phyloP scores from a whole-genome alignment of 1,140 invertebrate genomes.

The Pseudomyrmex sp. region DNA sequence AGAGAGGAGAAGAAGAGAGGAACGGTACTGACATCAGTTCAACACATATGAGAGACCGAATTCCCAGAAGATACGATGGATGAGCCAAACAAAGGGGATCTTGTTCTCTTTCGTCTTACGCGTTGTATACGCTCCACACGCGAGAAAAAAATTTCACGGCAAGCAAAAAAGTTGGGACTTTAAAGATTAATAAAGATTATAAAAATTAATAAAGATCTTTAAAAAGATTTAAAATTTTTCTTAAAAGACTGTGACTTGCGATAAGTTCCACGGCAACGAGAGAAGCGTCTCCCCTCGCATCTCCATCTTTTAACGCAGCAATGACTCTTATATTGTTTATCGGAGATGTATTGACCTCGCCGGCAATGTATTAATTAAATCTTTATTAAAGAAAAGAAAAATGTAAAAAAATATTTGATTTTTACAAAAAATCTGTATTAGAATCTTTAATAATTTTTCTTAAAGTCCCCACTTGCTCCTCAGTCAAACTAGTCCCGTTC shows the following conservation, averaged over 20 bases:
- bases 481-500: too few species aligned
- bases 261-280: slow-evolving; percentile 49
- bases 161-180: background rate
- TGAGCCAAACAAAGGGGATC: slow-evolving; percentile 58
- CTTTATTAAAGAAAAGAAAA: too few species aligned
- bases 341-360: too few species aligned
- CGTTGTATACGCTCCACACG: background rate
- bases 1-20: background rate
- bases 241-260: slow-evolving; percentile 35
- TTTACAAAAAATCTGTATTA: too few species aligned
- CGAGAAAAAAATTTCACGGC: slow-evolving; percentile 46
- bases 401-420: too few species aligned
- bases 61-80: slow-evolving; percentile 60
- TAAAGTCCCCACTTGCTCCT: too few species aligned
- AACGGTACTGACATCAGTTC: slow-evolving; percentile 26
- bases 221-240: too few species aligned
- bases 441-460: too few species aligned
- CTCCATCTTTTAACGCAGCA: background rate
- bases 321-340: background rate
- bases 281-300: background rate
- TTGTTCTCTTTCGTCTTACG: slow-evolving; percentile 61
- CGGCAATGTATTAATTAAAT: too few species aligned
- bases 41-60: slow-evolving; percentile 48
- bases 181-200: too few species aligned
- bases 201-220: too few species aligned